A percentile compares a stretch with the other conserved stretches of the same genome.
Evolutionary conservation across 2,113 vertebrate genomes (phyloP).

Genomic region (Solea solea): DNA sequence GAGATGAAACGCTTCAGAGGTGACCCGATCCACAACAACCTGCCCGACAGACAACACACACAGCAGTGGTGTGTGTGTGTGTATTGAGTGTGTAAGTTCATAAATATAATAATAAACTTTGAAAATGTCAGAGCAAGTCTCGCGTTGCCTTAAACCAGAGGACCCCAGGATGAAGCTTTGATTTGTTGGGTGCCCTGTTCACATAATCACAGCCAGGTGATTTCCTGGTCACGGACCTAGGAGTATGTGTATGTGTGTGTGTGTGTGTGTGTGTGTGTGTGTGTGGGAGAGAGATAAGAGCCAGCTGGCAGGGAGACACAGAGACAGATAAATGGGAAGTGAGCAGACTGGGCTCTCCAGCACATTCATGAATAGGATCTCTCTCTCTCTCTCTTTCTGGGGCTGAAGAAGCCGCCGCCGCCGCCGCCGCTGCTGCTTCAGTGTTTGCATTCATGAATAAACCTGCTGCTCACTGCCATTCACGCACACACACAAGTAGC

Average conservation of each 20-base stretch:
- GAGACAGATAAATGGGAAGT: slow-evolving; percentile 43
- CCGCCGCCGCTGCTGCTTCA: slow-evolving; percentile 20
- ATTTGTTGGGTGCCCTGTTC: slow-evolving; percentile 27
- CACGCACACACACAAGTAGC: slow-evolving; percentile 71
- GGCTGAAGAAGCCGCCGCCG: slow-evolving; percentile 37
- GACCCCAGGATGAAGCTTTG: slow-evolving; percentile 42
- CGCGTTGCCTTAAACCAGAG: slow-evolving; percentile 6
- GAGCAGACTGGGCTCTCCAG: slow-evolving; percentile 42
- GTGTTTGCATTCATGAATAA: slow-evolving; percentile 71
- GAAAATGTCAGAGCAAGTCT: slow-evolving; percentile 59
- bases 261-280: slow-evolving; percentile 29
- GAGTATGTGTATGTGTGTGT: slow-evolving; percentile 7
- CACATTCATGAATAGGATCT: slow-evolving; percentile 58
- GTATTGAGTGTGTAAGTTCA: slow-evolving; percentile 8
- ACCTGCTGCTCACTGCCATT: slow-evolving; percentile 62
- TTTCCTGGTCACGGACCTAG: slow-evolving; percentile 28
- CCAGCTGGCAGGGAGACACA: slow-evolving; percentile 56
- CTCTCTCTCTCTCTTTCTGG: slow-evolving; percentile 4
- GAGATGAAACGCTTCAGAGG: slow-evolving; percentile 52
- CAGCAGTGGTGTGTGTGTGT: neutral
- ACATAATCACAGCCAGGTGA: slow-evolving; percentile 48
- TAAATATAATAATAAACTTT: slow-evolving; percentile 51
- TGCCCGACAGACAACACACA: neutral
- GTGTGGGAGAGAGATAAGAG: slow-evolving; percentile 26
- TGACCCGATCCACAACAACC: slow-evolving; percentile 29